These are phyloP conservation scores for Lophius americanus DNA, from an alignment of 2,797 vertebrate species.

Conservation along the genomic window DNA sequence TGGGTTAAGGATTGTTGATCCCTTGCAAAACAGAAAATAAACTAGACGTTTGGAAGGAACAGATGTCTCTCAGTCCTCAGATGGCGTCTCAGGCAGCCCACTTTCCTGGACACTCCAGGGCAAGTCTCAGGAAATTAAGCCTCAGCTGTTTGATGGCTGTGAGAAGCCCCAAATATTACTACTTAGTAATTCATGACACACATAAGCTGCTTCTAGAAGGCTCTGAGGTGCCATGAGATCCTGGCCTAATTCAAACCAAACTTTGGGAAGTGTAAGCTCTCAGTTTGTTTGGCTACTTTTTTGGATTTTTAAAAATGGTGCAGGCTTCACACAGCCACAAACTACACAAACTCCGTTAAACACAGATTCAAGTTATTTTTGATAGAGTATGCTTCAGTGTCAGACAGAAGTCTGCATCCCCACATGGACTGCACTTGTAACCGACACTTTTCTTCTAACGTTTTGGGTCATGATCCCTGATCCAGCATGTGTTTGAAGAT, in stretches of 20 bases:
- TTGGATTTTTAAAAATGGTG: conserved; percentile 34
- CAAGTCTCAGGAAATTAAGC: conserved; percentile 71
- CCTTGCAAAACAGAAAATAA: conserved; percentile 8
- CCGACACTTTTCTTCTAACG: conserved; percentile 8
- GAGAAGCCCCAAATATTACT: conserved; percentile 73
- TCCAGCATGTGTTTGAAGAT: too few species aligned
- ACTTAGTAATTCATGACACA: conserved; percentile 78
- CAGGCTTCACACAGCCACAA: conserved; percentile 31
- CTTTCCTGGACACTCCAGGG: conserved; percentile 71
- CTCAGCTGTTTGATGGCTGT: conserved; percentile 74
- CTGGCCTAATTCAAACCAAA: conserved; percentile 68
- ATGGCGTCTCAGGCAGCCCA: conserved; percentile 60
- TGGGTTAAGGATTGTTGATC: conserved; percentile 1
- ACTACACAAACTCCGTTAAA: conserved; percentile 28
- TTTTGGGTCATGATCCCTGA: too few species aligned
- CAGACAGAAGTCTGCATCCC: conserved; percentile 11
- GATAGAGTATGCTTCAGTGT: conserved; percentile 17
- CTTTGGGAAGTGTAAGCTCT: conserved; percentile 49
- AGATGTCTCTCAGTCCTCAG: conserved; percentile 46
- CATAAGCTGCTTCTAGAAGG: conserved; percentile 66
- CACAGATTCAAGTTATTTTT: conserved; percentile 23
- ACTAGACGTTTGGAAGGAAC: conserved; percentile 2
- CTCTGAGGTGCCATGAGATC: conserved; percentile 62
- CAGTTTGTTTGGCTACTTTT: conserved; percentile 58
- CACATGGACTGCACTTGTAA: conserved; percentile 22